phyloP scores from a whole-genome alignment of 2,888 invertebrate genomes.

The Chrysomela aeneicollis region DNA sequence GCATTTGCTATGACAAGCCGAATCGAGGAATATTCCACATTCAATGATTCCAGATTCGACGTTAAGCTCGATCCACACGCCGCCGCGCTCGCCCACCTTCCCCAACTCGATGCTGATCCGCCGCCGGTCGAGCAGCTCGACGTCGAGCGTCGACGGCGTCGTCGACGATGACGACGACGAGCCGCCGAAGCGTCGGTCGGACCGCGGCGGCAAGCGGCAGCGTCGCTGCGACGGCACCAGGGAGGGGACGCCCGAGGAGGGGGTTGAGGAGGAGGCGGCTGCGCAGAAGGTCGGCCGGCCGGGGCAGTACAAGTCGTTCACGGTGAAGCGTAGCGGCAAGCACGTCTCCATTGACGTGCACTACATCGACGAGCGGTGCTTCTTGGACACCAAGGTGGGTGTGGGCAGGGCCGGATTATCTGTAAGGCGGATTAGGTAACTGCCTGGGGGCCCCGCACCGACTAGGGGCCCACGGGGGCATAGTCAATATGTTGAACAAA shows the following conservation, averaged over 20 bases:
- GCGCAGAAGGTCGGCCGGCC: constrained; percentile 23
- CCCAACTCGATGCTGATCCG: constrained; percentile 82
- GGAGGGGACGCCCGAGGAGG: no score
- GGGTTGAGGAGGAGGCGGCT: constrained; percentile 4
- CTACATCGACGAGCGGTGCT: constrained; percentile 41
- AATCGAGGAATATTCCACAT: no score
- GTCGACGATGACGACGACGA: constrained; percentile 63
- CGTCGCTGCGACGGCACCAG: no score
- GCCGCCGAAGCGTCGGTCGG: no score
- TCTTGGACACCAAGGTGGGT: constrained; percentile 45
- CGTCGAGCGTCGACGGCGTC: constrained; percentile 63
- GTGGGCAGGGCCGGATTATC: no score
- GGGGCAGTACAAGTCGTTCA: constrained; percentile 44
- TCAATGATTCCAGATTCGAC: constrained; percentile 57
- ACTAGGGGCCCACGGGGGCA: no score
- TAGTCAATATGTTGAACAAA: no score
- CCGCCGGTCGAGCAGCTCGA: constrained; percentile 84
- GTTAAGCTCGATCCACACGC: constrained; percentile 58
- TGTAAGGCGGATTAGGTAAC: no score
- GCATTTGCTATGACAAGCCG: no score
- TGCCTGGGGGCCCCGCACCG: no score
- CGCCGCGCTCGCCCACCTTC: constrained; percentile 65
- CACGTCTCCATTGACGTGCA: constrained; percentile 47
- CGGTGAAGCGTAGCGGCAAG: constrained; percentile 46
- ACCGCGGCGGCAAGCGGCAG: background rate